phyloP scores from a whole-genome alignment of 2,888 invertebrate genomes.

The Andrena flavipes region DNA sequence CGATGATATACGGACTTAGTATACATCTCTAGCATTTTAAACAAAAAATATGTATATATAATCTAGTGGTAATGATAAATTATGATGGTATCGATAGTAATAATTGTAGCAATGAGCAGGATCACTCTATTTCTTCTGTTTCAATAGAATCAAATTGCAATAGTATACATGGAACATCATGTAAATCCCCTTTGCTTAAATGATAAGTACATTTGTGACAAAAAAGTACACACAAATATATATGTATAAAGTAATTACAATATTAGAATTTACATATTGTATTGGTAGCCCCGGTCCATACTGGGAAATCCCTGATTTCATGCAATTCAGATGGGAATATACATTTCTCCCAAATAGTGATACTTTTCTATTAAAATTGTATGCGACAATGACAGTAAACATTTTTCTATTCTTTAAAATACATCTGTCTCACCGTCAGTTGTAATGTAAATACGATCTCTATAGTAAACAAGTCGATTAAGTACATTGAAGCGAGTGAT shows the following conservation, averaged over 20 bases:
- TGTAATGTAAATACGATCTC: background rate
- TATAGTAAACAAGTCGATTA: constrained; percentile 12
- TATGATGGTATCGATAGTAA: constrained; percentile 44
- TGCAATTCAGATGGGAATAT: background rate
- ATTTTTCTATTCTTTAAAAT: constrained; percentile 11
- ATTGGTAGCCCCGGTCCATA: background rate
- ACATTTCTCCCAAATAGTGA: background rate
- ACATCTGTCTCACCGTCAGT: background rate
- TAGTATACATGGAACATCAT: background rate
- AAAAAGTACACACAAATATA: background rate
- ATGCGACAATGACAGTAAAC: background rate
- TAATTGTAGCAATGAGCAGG: constrained; percentile 39
- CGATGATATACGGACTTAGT: constrained; percentile 23
- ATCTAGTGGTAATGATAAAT: constrained; percentile 54
- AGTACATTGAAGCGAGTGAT: constrained; percentile 46
- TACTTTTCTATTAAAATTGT: background rate
- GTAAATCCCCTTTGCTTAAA: background rate
- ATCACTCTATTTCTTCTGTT: constrained; percentile 31
- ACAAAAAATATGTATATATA: constrained; percentile 46
- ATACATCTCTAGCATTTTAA: constrained; percentile 54
- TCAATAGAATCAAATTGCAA: background rate
- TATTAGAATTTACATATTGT: background rate
- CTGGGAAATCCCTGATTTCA: background rate
- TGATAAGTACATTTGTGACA: background rate
- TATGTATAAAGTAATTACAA: background rate